Percentiles rank a stretch among this genome's conserved stretches.
Evolutionary conservation across 2,888 invertebrate species (phyloP).

Genomic region (Camptogramma bilineatum): DNA sequence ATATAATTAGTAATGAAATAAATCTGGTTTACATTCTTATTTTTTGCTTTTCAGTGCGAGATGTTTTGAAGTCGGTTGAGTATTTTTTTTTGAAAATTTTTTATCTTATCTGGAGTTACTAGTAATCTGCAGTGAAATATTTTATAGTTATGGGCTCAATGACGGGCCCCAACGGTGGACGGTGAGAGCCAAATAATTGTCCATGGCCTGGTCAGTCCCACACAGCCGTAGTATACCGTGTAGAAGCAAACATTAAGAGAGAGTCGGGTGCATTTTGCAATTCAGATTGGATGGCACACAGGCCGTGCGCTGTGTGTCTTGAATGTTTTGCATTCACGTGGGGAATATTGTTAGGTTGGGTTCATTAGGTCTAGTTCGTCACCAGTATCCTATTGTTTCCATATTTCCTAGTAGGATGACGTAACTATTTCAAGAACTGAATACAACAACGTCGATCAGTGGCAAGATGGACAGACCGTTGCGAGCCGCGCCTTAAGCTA

Average conservation of each 20-base stretch:
- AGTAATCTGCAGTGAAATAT: too few species aligned
- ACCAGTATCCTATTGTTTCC: background rate
- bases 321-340: slow-evolving; percentile 35
- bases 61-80: too few species aligned
- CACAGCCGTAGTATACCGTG: slow-evolving; percentile 14
- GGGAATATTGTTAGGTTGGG: slow-evolving; percentile 25
- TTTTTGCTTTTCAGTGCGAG: too few species aligned
- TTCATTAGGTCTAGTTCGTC: slow-evolving; percentile 29
- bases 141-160: background rate
- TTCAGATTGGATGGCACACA: slow-evolving; percentile 55
- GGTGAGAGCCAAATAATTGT: slow-evolving; percentile 6
- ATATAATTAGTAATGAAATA: too few species aligned
- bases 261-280: slow-evolving; percentile 65
- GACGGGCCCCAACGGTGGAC: background rate
- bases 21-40: too few species aligned
- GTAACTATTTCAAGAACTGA: too few species aligned
- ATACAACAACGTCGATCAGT: too few species aligned
- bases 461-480: too few species aligned
- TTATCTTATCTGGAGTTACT: too few species aligned
- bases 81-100: too few species aligned
- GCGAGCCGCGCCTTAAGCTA: too few species aligned
- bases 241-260: slow-evolving; percentile 57
- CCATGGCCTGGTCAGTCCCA: slow-evolving; percentile 11
- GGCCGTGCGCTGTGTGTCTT: slow-evolving; percentile 43
- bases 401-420: background rate